phyloP scores from a whole-genome alignment of 2,797 vertebrate genomes.

The Spea hammondii region DNA sequence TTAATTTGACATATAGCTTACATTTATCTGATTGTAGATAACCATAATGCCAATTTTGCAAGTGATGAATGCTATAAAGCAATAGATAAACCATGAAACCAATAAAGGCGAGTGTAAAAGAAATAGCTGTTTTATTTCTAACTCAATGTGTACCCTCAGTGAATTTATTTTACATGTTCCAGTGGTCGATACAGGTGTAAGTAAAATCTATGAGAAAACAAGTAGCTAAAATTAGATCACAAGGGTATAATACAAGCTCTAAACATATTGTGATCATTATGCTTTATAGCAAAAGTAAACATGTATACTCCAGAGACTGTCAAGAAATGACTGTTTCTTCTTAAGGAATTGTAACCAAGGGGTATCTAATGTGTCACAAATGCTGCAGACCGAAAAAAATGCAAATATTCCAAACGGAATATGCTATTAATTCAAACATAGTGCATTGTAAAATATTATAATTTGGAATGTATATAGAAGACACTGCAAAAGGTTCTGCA shows the following conservation, averaged over 20 bases:
- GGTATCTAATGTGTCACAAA: neutral
- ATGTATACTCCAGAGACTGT: neutral
- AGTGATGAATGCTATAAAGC: no score
- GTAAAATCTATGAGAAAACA: neutral
- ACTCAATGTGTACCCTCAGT: neutral
- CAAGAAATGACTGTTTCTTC: neutral
- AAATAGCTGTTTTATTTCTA: neutral
- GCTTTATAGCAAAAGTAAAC: constrained; percentile 16
- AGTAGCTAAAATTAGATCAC: constrained; percentile 1
- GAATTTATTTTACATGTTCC: neutral
- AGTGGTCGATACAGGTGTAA: neutral
- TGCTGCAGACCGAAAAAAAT: neutral
- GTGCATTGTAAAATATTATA: no score
- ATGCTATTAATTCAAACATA: no score
- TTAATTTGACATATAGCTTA: no score
- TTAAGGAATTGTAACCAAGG: neutral
- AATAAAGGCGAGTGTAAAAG: neutral
- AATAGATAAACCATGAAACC: no score
- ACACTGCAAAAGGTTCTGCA: no score
- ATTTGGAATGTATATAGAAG: no score
- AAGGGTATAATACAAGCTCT: neutral
- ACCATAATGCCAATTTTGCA: no score
- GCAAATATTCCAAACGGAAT: no score
- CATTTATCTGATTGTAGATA: no score
- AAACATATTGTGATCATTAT: constrained; percentile 24